Base-by-base conservation (phyloP, 2,888 invertebrate species). In the Lithophane ornitopus region DNA sequence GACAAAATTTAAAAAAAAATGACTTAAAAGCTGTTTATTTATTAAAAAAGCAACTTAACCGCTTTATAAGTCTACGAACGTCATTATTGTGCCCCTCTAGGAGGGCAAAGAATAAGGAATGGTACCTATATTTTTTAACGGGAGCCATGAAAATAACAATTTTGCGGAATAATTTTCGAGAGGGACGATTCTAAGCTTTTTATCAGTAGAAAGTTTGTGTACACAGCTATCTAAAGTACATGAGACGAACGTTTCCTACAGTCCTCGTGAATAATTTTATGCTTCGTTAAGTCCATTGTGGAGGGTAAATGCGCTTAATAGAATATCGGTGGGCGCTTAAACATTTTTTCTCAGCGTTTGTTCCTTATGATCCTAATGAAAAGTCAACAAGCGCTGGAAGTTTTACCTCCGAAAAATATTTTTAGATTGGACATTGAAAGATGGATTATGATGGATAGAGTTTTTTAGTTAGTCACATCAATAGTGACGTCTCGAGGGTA, bases 201-300 rank as follows among this genome's bases (percentile, higher is more conserved):
- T 95, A 95, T 95, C 96, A 94, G 93, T 87, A 89, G 87, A 90
- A 94, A 93, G 93, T 94, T 94, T 94, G 94, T 95, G 91, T 95
- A 94, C 91, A 92, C 94, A 95, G 95, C 93, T 93, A 95, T 94
- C 94, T 94, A 91, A 92, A 93, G 93, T 91, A 90, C 91, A 92
- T 87, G 87, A 93, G 93, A 92, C 91, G 92, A 92, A 93, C 92
- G 92, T 94, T 95, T 93, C 91, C 94, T 93, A 92, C 93, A 94
- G 92, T 91, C 90, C 91, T 90, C 90, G 90, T 91, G 94, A 94
- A 94, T 95, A 94, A 96, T 95, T 95, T 95, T 93, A 92, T 91
- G 94, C 93, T 94, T 95, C 94, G 95, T 95, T 96, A 93, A 93
- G 89, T 92, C 92, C 89, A 94, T 95, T 95, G 94, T 95, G 89